Evolutionary conservation across 1,140 invertebrate genomes (phyloP).

Genomic region (Drosophila santomea): DNA sequence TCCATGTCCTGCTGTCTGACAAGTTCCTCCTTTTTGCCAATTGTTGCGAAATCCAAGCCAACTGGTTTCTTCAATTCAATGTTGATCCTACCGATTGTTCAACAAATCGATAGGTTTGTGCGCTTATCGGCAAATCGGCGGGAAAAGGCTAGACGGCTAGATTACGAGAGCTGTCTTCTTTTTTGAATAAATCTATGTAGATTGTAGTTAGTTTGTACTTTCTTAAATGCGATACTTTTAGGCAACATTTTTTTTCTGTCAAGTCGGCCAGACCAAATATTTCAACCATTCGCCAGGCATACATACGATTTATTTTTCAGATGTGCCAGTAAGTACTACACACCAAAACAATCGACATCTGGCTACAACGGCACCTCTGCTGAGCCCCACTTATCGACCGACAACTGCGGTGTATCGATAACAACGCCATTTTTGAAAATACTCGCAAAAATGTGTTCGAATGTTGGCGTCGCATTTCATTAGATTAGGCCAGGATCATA

Average conservation of each 20-base stretch:
- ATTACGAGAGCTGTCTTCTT: too few species aligned
- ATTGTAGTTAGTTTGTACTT: neutral
- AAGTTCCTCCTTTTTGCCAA: neutral
- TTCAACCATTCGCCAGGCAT: too few species aligned
- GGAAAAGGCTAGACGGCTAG: too few species aligned
- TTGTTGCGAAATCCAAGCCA: neutral
- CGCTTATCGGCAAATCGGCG: neutral
- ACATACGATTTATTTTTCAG: too few species aligned
- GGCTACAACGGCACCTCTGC: neutral
- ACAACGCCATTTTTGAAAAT: constrained; percentile 8
- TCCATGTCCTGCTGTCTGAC: constrained; percentile 8
- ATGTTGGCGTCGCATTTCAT: neutral
- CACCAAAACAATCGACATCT: neutral
- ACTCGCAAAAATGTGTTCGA: neutral
- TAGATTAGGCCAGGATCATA: neutral
- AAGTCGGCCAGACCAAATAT: too few species aligned
- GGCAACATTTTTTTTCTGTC: too few species aligned
- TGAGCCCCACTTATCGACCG: neutral
- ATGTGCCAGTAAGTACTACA: too few species aligned
- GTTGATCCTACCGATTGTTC: neutral
- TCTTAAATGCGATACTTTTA: too few species aligned
- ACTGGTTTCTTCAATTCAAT: neutral
- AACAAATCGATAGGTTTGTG: neutral
- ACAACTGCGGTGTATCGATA: neutral
- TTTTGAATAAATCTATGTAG: too few species aligned